A percentile compares a stretch with the other conserved stretches of the same genome.
Evolutionary conservation across 2,113 vertebrate species (phyloP).

Genomic region (Oryzias melastigma): DNA sequence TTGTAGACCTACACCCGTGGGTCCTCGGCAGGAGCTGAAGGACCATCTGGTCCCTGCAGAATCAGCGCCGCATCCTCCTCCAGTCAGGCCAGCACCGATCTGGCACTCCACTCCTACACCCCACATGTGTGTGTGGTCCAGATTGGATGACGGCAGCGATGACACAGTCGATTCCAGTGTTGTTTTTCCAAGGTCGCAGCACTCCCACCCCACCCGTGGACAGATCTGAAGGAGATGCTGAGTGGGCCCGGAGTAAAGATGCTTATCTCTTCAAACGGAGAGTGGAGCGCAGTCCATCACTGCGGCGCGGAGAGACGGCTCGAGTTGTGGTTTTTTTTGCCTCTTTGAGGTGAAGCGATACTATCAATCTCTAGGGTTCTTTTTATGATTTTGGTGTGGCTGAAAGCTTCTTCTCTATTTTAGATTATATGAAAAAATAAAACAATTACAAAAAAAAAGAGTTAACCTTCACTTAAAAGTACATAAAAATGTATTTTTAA

Average conservation of each 20-base stretch:
- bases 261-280: conserved; percentile 23
- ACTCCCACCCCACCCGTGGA: conserved; percentile 47
- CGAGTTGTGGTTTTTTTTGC: background rate
- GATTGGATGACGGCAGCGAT: conserved; percentile 65
- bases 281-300: conserved; percentile 5
- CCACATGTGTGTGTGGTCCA: conserved; percentile 58
- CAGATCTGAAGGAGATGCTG: conserved; percentile 48
- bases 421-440: too few species aligned
- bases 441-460: too few species aligned
- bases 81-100: conserved; percentile 55
- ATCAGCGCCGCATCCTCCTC: conserved; percentile 47
- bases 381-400: too few species aligned
- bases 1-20: conserved; percentile 41
- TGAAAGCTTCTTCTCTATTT: too few species aligned
- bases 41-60: conserved; percentile 69
- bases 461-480: too few species aligned
- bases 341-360: conserved; percentile 1
- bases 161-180: conserved; percentile 63
- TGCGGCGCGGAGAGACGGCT: conserved; percentile 13
- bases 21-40: conserved; percentile 52
- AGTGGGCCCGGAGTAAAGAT: conserved; percentile 40
- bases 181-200: conserved; percentile 71
- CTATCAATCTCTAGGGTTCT: too few species aligned
- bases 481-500: too few species aligned
- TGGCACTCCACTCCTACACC: conserved; percentile 56